Base-by-base conservation (phyloP, 53 echinoderm and acorn worm species). In the Antedon mediterranea region DNA sequence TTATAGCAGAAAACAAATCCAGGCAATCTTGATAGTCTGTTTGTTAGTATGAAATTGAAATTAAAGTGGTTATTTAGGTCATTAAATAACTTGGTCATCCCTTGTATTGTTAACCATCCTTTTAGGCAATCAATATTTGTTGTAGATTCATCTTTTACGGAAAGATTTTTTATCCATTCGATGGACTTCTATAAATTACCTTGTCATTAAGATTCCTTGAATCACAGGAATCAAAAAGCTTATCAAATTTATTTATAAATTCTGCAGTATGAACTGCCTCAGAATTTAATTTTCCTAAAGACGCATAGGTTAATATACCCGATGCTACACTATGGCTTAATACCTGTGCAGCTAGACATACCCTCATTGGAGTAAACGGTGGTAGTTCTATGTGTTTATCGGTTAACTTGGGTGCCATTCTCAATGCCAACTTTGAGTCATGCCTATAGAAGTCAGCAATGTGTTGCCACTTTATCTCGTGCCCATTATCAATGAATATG, bases 211-310 rank as follows among this genome's bases (percentile, higher is more conserved):
- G 41, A 13, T 13, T 13, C 74, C 84, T 78, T 15, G 84, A 78
- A 84, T 86, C 86, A 30, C 78, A 70, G 37, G 79, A 80, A 71
- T 82, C 82, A 73, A 86, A 86, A 7, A 86, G 31, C 13, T 33
- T 28, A 57, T 86, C 86, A n/a, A n/a, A n/a, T n/a, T n/a, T n/a
- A n/a, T n/a, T n/a, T n/a, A n/a, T n/a, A n/a, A n/a, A n/a, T n/a
- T 86, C 73, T 43, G 81, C 78, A 28, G 82, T 82, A 30, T 73
- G 74, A 0, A 43, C 86, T 31, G 86, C 82, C 73, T 86, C 86
- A 2, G 78, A 43, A 4, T 75, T 75, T 30, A 82, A 76, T 0
- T 82, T 70, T 28, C 70, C 75, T 3, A 31, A 28, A 8, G 78
- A 70, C 32, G 77, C 31, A 77, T 83, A 28, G 28, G 83, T 78